Evolutionary conservation across 2,113 vertebrate genomes (phyloP), one percentile per base, ranked within the genome.

Genomic region (Peromyscus polionotus): DNA sequence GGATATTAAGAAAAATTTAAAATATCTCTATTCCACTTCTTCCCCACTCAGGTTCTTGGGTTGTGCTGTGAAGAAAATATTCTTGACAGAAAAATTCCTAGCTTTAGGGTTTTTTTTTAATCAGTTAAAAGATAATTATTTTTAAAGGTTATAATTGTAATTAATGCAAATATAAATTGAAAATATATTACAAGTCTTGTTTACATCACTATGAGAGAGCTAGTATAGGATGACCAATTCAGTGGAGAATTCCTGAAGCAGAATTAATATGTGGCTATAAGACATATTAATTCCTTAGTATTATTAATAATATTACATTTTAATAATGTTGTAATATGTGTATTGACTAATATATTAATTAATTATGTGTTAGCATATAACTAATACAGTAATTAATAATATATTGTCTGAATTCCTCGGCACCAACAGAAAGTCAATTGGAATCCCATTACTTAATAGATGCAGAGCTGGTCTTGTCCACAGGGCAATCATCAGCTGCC

Each of bases 71-170:
- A 19, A 79, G 68, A 93, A 61, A 59, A 61, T 19, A 73, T 63
- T 61, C 89, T 88, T 96, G 72, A 81, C 59, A 87, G 42, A 81
- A 94, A 72, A 39, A 19, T 9, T 65, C 94, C 36, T 83, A 91
- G 89, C 22, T 81, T 75, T 65, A 68, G 76, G 17, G n/a, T n/a
- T 3, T 6, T 10, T n/a, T 67, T 67, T 94, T 75, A 54, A 68
- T n/a, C 57, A 61, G n/a, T 67, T 90, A 88, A 83, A 80, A 3
- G 22, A 90, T 54, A 83, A 54, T 61, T 86, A 24, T n/a, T 83
- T 93, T 95, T 95, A 73, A 93, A 96, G 68, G 1, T 59, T 85
- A 70, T 59, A 68, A 61, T 94, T 31, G 68, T 97, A 42, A 80
- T 4, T 88, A 26, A 73, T 51, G 24, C 19, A 87, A 72, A 84